Evolutionary conservation across 1,140 invertebrate species (phyloP).

Genomic region (Forficula auricularia): DNA sequence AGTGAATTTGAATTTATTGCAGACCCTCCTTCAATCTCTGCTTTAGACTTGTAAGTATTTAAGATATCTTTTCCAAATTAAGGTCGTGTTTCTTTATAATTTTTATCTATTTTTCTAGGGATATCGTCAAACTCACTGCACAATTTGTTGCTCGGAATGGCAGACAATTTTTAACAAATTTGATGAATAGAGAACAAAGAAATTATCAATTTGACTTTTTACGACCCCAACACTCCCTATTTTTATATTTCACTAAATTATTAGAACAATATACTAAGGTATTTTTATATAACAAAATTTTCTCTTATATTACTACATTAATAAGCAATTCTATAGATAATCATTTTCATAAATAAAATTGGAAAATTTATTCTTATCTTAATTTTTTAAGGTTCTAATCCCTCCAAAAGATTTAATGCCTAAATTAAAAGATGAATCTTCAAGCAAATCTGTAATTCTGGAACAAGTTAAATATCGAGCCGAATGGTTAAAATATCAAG

Average conservation of each 20-base stretch:
- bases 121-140: conserved; percentile 94
- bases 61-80: conserved; percentile 10
- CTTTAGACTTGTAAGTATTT: conserved; percentile 70
- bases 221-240: conserved; percentile 92
- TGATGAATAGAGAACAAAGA: conserved; percentile 95
- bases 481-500: conserved; percentile 91
- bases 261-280: conserved; percentile 96
- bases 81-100: conserved; percentile 8
- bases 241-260: conserved; percentile 96
- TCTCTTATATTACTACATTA: not conserved
- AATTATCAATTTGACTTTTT: conserved; percentile 99
- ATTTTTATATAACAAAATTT: conserved; percentile 8
- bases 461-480: conserved; percentile 87
- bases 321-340: not conserved
- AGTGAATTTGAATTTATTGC: conserved; percentile 93
- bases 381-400: conserved; percentile 51
- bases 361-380: conserved; percentile 7
- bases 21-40: conserved; percentile 97
- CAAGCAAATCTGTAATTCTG: conserved; percentile 55
- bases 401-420: conserved; percentile 80
- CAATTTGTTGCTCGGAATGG: conserved; percentile 98
- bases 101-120: conserved; percentile 38
- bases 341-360: not conserved
- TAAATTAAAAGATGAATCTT: conserved; percentile 61
- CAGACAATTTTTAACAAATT: conserved; percentile 87